A percentile compares a stretch with the other conserved stretches of the same genome.
phyloP scores from a whole-genome alignment of 2,797 vertebrate genomes.

The Crypturellus tataupa region DNA sequence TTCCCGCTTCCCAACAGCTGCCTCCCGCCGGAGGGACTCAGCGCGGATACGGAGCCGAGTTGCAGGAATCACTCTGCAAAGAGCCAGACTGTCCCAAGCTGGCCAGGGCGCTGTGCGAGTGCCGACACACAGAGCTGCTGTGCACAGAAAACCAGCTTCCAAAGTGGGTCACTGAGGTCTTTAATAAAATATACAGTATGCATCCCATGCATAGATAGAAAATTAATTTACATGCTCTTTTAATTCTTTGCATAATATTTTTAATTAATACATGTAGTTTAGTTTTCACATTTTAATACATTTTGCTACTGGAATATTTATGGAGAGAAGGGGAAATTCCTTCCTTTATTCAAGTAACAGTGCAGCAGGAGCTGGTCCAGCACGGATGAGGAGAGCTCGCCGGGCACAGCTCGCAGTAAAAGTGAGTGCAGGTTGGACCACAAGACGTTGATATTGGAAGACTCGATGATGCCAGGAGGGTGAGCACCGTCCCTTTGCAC shows the following conservation, averaged over 20 bases:
- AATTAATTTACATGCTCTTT: conserved; percentile 75
- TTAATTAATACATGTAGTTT: conserved; percentile 53
- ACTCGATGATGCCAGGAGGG: background rate
- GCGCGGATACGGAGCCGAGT: no score
- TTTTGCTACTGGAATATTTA: conserved; percentile 72
- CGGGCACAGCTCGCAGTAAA: background rate
- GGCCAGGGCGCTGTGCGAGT: rapidly evolving
- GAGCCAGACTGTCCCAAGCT: background rate
- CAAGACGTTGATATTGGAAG: conserved; percentile 8
- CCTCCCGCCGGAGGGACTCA: no score
- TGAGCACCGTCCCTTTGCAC: background rate
- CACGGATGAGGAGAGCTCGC: background rate
- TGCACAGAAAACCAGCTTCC: background rate
- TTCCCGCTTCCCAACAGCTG: no score
- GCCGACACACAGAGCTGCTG: background rate
- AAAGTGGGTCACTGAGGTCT: conserved; percentile 41
- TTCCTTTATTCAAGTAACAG: conserved; percentile 71
- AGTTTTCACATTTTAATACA: conserved; percentile 59
- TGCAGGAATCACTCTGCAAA: background rate
- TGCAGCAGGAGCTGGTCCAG: background rate
- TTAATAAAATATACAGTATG: conserved; percentile 80
- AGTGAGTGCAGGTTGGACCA: background rate
- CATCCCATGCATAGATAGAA: conserved; percentile 78
- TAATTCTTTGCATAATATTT: conserved; percentile 74
- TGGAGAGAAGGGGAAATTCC: conserved; percentile 56